A percentile compares a stretch with the other conserved stretches of the same genome.
Conservation (phyloP, 2,888 invertebrate genomes). For the Syrista parreyssii region DNA sequence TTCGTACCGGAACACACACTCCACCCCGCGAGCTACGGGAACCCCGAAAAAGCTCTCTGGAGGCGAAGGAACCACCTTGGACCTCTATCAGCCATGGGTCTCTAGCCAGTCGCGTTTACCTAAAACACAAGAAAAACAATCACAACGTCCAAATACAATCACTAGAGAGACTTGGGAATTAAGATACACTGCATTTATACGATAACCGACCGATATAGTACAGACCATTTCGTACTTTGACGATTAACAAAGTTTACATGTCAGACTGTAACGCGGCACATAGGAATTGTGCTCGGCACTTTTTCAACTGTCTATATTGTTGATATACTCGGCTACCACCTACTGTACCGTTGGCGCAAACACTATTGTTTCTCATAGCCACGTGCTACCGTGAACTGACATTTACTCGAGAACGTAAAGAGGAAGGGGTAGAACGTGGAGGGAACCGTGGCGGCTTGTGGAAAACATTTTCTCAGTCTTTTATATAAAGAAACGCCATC, state of each 20-base stretch:
- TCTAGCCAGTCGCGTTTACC: not conserved
- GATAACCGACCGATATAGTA: too few species aligned
- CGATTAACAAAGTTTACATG: not conserved
- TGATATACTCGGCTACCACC: not conserved
- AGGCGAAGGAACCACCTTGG: not conserved
- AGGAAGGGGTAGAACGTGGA: constrained; percentile 15
- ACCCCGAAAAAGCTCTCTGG: constrained; percentile 8
- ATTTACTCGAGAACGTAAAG: constrained; percentile 1
- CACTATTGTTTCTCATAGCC: not conserved
- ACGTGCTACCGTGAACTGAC: not conserved
- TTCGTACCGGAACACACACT: constrained; percentile 50
- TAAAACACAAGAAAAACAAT: not conserved
- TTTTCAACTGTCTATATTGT: not conserved
- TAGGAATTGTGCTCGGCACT: not conserved
- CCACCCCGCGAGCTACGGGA: not conserved
- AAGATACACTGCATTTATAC: not conserved
- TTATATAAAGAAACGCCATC: constrained; percentile 24
- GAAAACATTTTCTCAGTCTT: not conserved
- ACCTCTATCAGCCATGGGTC: not conserved
- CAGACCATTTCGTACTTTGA: not conserved
- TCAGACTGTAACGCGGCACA: not conserved
- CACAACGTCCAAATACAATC: not conserved
- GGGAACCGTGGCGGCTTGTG: not conserved
- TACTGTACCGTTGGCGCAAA: not conserved
- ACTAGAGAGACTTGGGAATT: not conserved